Base-by-base conservation (phyloP, 1,140 invertebrate species). In the Microplitis mediator region DNA sequence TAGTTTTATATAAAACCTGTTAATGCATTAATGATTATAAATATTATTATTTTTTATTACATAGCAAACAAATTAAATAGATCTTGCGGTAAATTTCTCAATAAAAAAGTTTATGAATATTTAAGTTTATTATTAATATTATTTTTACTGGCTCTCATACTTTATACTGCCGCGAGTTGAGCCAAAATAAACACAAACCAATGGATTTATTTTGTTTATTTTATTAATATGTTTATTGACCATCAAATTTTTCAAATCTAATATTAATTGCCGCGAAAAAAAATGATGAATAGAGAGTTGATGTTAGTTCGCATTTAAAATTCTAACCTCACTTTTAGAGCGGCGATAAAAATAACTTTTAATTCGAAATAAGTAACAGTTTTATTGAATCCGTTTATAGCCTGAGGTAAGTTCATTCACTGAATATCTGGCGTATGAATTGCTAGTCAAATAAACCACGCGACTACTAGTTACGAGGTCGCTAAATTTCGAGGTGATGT, bases 361-460 rank as follows among this genome's bases (percentile, higher is more conserved):
- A 23, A 56, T n/a, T 36, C 52, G 54, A 58, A 68, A 35, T 58
- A 56, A 32, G 66, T 39, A 23, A 16, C 35, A 69, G 67, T 16
- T 69, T 32, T 35, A 35, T 5, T 45, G 23, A 35, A 69, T 56
- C 36, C 56, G 35, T 5, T 50, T 67, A 60, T 32, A 39, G 16
- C 54, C 58, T 56, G 32, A 56, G 62, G 70, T 72, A 65, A 51
- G 70, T 72, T 72, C 60, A 72, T 72, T 72, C 71, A 72, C 51
- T 60, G 63, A 61, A 66, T 45, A 3, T 13, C 61, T 31, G 6
- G 23, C 14, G 35, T 14, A 69, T 50, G 52, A 39, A 34, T 69
- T 36, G 36, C 6, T 32, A 16, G 36, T n/a, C 65, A 35, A 14
- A 60, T 60, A 69, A 45, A 56, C 35, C 67, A 8, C 23, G 14